Conservation (phyloP, 2,113 vertebrate genomes). For the Bagarius yarrelli region DNA sequence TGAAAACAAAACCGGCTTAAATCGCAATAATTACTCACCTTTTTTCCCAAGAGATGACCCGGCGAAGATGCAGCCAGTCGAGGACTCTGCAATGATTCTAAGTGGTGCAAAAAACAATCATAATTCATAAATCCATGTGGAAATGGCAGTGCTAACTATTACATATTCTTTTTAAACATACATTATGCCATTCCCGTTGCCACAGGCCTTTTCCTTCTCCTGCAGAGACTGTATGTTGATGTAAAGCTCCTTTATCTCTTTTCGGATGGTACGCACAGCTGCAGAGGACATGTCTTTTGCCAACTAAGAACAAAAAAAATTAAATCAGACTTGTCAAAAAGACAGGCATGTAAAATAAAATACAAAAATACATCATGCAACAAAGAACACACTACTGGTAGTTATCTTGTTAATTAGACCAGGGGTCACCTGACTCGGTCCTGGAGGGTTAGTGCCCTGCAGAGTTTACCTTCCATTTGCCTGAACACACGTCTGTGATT, state of each 20-base stretch:
- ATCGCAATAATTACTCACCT: slow-evolving; percentile 72
- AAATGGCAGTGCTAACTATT: background rate
- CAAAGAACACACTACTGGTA: too few species aligned
- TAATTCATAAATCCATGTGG: too few species aligned
- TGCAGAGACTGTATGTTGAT: slow-evolving; percentile 87
- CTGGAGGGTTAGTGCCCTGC: too few species aligned
- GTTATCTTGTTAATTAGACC: too few species aligned
- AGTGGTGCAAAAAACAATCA: background rate
- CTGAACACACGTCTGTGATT: too few species aligned
- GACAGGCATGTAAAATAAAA: too few species aligned
- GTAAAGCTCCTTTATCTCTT: slow-evolving; percentile 90
- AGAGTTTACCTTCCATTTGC: too few species aligned
- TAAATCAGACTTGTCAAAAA: background rate
- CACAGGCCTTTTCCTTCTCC: slow-evolving; percentile 84
- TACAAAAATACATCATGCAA: too few species aligned
- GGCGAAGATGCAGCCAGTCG: slow-evolving; percentile 90
- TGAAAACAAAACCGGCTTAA: too few species aligned
- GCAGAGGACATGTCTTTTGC: slow-evolving; percentile 91
- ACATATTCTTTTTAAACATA: slow-evolving; percentile 61
- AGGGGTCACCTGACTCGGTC: too few species aligned
- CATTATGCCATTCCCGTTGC: slow-evolving; percentile 94
- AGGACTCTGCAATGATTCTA: slow-evolving; percentile 89
- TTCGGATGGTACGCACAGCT: slow-evolving; percentile 88
- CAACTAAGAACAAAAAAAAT: slow-evolving; percentile 68
- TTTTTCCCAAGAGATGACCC: slow-evolving; percentile 93